Evolutionary conservation across 1,140 invertebrate species (phyloP), one percentile per base, ranked within the genome.

Genomic region (Archegozetes longisetosus): DNA sequence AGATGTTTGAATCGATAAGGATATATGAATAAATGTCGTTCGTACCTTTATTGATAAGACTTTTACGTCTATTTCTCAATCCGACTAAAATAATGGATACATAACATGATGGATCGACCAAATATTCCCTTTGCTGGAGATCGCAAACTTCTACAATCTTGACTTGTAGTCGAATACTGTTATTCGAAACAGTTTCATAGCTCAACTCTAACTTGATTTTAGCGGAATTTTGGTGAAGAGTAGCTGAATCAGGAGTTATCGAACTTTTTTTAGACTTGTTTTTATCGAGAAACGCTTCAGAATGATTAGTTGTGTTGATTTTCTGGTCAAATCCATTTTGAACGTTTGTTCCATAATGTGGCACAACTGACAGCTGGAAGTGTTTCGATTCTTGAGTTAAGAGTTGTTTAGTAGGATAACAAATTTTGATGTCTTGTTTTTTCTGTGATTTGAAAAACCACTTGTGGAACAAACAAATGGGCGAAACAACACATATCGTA

Each of bases 381-480:
- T 55, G 61, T 50, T 64, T 58, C 13, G 61, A 58, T 55, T 64
- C 62, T 3, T 55, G 52, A 9, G 27, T 57, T 1, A 58, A n/a
- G 13, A 54, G 17, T 22, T 47, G 26, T 59, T 58, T 32, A 20
- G 53, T 53, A 14, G 24, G 46, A 28, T 55, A 46, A 12, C 22
- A 9, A 12, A 48, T 20, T 40, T 9, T 40, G 6, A 40, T 40
- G 17, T 40, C 32, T 9, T 40, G 6, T 9, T 40, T 17, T 40
- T 40, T 40, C 17, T 40, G 32, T 0, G 20, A 22, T 26, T 59
- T 53, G 27, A 63, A 9, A 32, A 75, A 60, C 60, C 68, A 74
- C 58, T 72, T 66, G 66, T 76, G 73, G 9, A 74, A 69, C 51
- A 71, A 69, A 55, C 76, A 77, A 58, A 72, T 69, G 49, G 75